A percentile compares a stretch with the other conserved stretches of the same genome.
Conservation (phyloP, 2,888 invertebrate species). For the Fissipunctia ypsillon region DNA sequence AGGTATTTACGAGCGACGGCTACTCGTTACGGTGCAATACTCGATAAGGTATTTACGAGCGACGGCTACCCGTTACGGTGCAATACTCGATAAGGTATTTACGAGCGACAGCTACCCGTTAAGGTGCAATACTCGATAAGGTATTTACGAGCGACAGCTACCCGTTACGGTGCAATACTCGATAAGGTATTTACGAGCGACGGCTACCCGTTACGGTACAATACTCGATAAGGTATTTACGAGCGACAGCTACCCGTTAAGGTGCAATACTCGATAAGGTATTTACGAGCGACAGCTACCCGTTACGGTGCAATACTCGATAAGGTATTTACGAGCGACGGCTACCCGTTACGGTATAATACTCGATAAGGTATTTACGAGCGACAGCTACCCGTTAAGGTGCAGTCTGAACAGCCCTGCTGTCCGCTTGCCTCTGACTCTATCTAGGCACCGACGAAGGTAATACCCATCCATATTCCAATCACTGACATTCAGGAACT, state of each 20-base stretch:
- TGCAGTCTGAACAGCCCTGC: neutral
- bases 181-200: neutral
- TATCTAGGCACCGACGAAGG: neutral
- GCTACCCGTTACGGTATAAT: neutral
- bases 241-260: neutral
- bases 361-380: neutral
- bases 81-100: neutral
- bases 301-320: neutral
- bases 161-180: neutral
- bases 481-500: neutral
- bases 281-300: neutral
- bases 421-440: neutral
- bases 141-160: neutral
- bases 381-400: neutral
- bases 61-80: neutral
- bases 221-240: neutral
- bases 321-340: neutral
- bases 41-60: neutral
- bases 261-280: neutral
- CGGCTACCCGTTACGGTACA: neutral
- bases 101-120: neutral
- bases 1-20: neutral
- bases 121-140: neutral
- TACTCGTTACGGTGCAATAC: neutral
- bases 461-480: neutral